Evolutionary conservation across 2,888 invertebrate species (phyloP).

Genomic region (Lacanobia oleracea): DNA sequence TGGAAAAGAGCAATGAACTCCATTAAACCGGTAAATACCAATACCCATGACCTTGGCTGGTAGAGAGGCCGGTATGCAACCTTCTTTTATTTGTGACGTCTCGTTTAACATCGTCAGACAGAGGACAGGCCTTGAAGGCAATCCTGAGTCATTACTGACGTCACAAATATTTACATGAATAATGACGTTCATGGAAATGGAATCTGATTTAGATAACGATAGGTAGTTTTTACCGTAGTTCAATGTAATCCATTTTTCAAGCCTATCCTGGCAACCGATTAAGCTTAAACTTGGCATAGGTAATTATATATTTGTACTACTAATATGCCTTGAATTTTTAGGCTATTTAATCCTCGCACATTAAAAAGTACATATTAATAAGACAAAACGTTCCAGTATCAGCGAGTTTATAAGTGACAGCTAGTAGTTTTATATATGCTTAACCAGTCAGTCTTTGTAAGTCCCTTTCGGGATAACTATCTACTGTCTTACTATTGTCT

Average conservation of each 20-base stretch:
- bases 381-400: no score
- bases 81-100: constrained; percentile 23
- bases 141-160: constrained; percentile 26
- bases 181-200: background rate
- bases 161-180: constrained; percentile 8
- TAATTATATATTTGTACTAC: background rate
- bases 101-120: background rate
- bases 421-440: no score
- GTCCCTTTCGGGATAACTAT: no score
- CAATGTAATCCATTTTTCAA: background rate
- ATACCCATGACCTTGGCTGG: constrained; percentile 23
- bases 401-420: no score
- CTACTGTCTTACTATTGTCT: no score
- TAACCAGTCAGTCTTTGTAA: no score
- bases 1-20: constrained; percentile 48
- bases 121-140: constrained; percentile 7
- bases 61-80: background rate
- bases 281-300: background rate
- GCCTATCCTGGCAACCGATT: background rate
- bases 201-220: background rate
- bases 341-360: background rate
- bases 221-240: background rate
- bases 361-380: no score
- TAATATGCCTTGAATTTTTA: background rate
- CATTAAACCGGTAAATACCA: constrained; percentile 11